Conservation (phyloP, 2,113 vertebrate species). For the Sander vitreus region DNA sequence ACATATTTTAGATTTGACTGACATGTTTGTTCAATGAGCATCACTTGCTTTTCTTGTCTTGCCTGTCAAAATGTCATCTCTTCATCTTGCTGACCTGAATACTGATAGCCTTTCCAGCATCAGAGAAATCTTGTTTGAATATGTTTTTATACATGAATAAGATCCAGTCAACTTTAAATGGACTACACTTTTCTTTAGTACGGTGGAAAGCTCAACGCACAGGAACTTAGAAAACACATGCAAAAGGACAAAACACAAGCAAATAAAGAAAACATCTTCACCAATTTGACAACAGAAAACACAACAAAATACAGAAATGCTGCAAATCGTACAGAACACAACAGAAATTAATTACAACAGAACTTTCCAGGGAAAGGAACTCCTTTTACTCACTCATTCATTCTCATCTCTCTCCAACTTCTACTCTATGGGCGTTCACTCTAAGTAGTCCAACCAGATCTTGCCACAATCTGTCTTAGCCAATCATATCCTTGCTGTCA, state of each 20-base stretch:
- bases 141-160: not conserved
- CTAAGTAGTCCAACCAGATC: no score
- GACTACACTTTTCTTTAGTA: not conserved
- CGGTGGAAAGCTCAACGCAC: not conserved
- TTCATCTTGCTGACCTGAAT: not conserved
- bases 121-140: not conserved
- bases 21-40: slow-evolving; percentile 3
- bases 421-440: no score
- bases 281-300: not conserved
- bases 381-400: no score
- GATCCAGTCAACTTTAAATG: not conserved
- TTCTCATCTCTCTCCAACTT: no score
- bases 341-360: not conserved
- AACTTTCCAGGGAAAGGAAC: not conserved
- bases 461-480: no score
- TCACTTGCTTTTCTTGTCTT: not conserved
- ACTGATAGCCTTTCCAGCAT: not conserved
- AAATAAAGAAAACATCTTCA: not conserved
- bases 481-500: no score
- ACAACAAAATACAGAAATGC: not conserved
- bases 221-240: not conserved
- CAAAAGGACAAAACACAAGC: not conserved
- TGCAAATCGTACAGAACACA: not conserved
- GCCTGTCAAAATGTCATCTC: not conserved
- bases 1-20: slow-evolving; percentile 5